Evolutionary conservation across 2,888 invertebrate species (phyloP).

Genomic region (Corbicula japonica): DNA sequence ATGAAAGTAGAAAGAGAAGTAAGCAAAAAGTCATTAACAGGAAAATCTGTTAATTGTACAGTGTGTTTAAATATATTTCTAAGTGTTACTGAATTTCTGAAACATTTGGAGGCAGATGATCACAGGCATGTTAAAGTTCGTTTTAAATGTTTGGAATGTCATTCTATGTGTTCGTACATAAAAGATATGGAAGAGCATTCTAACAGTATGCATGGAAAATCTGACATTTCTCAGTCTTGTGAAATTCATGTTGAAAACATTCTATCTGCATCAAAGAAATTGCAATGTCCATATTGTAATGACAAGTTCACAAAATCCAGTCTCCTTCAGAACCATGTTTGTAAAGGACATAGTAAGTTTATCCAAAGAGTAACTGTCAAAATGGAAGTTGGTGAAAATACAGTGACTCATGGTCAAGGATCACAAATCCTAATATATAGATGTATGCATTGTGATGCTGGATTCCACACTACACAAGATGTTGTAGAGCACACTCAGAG

Average conservation of each 20-base stretch:
- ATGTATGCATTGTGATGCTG: neutral
- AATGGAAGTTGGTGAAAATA: neutral
- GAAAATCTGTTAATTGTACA: neutral
- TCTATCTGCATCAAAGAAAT: neutral
- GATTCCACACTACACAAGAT: neutral
- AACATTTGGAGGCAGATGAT: neutral
- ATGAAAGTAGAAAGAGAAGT: neutral
- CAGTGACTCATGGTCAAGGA: no score
- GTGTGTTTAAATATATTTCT: neutral
- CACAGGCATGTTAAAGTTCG: neutral
- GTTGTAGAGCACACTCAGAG: neutral
- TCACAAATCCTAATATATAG: no score
- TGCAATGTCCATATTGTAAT: conserved; percentile 10
- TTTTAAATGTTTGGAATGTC: neutral
- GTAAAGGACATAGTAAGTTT: neutral
- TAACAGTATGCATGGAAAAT: neutral
- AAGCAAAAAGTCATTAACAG: neutral
- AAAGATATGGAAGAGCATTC: conserved; percentile 2
- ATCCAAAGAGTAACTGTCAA: neutral
- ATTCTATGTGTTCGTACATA: neutral
- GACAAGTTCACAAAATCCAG: no score
- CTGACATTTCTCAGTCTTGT: neutral
- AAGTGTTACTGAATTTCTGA: neutral
- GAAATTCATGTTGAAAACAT: no score
- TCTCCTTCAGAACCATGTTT: neutral